A percentile compares a stretch with the other conserved stretches of the same genome.
phyloP scores from a whole-genome alignment of 2,113 vertebrate genomes.

The Psephotus haematonotus region DNA sequence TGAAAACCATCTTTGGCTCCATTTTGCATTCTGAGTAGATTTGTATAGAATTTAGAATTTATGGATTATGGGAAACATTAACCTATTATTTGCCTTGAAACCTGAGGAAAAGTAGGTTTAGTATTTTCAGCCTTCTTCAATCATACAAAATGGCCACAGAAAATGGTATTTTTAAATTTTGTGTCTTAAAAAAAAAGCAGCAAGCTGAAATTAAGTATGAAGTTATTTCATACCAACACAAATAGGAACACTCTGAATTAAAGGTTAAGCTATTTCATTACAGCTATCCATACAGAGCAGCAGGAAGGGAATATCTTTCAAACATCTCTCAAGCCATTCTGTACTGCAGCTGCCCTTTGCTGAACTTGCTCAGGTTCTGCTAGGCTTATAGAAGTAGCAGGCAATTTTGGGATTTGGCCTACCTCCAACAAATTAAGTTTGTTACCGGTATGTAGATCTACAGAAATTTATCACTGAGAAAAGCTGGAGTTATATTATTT shows the following conservation, averaged over 20 bases:
- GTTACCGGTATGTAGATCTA: background rate
- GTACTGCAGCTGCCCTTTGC: constrained; percentile 30
- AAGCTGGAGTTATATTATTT: background rate
- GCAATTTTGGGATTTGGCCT: background rate
- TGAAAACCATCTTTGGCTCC: background rate
- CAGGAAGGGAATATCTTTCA: constrained; percentile 26
- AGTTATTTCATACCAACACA: background rate
- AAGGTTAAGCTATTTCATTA: constrained; percentile 54
- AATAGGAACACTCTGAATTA: constrained; percentile 1
- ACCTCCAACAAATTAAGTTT: background rate
- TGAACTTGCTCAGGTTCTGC: constrained; percentile 23
- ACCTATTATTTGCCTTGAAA: background rate
- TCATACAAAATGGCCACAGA: background rate
- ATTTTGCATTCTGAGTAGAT: background rate
- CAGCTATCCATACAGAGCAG: background rate
- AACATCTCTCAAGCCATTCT: constrained; percentile 17
- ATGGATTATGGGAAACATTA: background rate
- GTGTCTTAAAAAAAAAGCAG: background rate
- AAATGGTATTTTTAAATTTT: background rate
- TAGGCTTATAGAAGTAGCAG: background rate
- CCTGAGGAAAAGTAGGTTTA: background rate
- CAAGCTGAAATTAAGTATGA: background rate
- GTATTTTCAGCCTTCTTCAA: background rate
- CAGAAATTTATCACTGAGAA: background rate
- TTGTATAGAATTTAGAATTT: background rate